Evolutionary conservation across 2,797 vertebrate species (phyloP).

Genomic region (Tolypeutes matacus): DNA sequence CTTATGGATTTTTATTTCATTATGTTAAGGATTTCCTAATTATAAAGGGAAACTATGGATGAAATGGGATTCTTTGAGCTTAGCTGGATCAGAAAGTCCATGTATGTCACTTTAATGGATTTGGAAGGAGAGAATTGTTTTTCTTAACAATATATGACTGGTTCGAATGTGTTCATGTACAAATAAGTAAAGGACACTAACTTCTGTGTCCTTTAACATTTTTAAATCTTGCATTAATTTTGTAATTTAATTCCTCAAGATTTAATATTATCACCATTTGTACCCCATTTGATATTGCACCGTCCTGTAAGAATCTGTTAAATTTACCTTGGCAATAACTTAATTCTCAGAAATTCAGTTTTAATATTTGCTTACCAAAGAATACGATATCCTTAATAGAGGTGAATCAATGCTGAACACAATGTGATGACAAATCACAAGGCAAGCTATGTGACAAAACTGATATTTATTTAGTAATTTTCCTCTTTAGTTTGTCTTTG

Average conservation of each 20-base stretch:
- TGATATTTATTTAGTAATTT: not conserved
- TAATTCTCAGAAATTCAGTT: conserved; percentile 1
- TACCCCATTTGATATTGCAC: not conserved
- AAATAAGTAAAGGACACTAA: not conserved
- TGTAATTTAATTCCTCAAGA: not conserved
- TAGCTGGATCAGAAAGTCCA: rapidly evolving
- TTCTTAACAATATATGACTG: not conserved
- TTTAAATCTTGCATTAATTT: not conserved
- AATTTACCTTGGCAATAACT: not conserved
- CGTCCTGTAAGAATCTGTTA: not conserved
- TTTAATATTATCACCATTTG: not conserved
- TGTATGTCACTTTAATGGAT: not conserved
- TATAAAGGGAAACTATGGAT: not conserved
- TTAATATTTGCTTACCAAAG: not conserved
- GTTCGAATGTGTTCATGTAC: not conserved
- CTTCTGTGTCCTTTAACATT: not conserved
- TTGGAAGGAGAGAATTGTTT: not conserved
- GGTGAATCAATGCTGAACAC: not conserved
- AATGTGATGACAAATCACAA: not conserved
- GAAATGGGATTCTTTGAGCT: rapidly evolving
- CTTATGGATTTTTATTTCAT: not conserved
- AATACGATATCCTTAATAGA: not conserved
- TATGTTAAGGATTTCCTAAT: no score
- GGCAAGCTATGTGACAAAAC: not conserved
- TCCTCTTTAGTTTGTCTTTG: not conserved